Evolutionary conservation across 2,797 vertebrate species (phyloP).

Genomic region (Chrysocyon brachyurus): DNA sequence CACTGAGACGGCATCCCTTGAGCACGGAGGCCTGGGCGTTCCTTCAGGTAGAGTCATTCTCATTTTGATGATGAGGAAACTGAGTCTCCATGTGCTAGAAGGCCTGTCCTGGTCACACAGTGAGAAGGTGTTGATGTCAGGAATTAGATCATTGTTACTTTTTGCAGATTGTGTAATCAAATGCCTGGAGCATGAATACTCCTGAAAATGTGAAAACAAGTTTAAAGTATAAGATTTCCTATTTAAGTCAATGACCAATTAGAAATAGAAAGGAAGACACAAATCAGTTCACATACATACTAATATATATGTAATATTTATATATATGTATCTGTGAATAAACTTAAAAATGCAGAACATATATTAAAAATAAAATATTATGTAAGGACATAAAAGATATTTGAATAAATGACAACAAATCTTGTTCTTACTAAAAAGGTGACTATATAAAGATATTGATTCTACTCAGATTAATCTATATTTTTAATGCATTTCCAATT

Average conservation of each 20-base stretch:
- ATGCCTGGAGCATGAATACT: neutral
- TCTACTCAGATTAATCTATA: neutral
- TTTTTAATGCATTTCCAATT: neutral
- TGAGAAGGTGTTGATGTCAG: rapidly evolving
- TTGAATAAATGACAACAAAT: neutral
- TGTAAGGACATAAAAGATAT: neutral
- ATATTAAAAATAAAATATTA: neutral
- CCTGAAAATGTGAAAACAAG: neutral
- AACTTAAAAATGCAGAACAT: neutral
- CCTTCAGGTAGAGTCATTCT: rapidly evolving
- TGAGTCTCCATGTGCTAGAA: neutral
- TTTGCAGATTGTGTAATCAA: rapidly evolving
- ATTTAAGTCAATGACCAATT: neutral
- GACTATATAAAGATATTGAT: neutral
- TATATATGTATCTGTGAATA: neutral
- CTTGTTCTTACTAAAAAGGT: neutral
- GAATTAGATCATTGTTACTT: rapidly evolving
- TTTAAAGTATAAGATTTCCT: neutral
- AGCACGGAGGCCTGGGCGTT: rapidly evolving
- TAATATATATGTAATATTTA: neutral
- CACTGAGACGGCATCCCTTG: neutral
- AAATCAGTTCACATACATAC: neutral
- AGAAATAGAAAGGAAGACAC: neutral
- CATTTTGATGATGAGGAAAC: rapidly evolving
- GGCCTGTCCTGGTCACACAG: neutral